Evolutionary conservation across 1,140 invertebrate genomes (phyloP).

Genomic region (Sycophila sp.): DNA sequence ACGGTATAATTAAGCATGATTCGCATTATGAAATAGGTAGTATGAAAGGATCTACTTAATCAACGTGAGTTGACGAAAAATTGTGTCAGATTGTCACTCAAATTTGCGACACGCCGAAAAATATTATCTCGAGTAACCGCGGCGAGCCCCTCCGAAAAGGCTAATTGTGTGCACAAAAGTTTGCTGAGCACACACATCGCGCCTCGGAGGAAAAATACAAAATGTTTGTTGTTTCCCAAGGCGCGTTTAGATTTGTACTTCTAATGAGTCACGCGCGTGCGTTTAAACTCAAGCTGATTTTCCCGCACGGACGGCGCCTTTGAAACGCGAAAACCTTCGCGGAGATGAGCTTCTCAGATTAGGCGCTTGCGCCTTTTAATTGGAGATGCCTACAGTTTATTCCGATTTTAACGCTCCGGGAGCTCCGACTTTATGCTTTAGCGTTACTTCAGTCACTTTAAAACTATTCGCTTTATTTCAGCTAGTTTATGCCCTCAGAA

Average conservation of each 20-base stretch:
- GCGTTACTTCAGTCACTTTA: too few species aligned
- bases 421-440: neutral
- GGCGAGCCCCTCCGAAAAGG: too few species aligned
- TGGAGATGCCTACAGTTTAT: neutral
- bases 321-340: constrained; percentile 18
- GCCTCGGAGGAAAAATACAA: neutral
- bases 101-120: too few species aligned
- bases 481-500: neutral
- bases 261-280: constrained; percentile 17
- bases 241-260: constrained; percentile 9
- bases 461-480: neutral
- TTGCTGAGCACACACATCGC: too few species aligned
- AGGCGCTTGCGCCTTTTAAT: constrained; percentile 8
- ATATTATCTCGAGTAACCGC: too few species aligned
- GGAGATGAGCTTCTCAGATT: constrained; percentile 9
- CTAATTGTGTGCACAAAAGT: too few species aligned
- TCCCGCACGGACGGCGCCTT: neutral
- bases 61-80: too few species aligned
- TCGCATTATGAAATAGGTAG: too few species aligned
- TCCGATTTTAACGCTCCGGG: neutral
- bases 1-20: too few species aligned
- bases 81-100: too few species aligned
- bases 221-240: neutral
- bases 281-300: neutral
- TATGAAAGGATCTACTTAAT: too few species aligned